Evolutionary conservation across 2,797 vertebrate species (phyloP).

Genomic region (Amblyraja radiata): DNA sequence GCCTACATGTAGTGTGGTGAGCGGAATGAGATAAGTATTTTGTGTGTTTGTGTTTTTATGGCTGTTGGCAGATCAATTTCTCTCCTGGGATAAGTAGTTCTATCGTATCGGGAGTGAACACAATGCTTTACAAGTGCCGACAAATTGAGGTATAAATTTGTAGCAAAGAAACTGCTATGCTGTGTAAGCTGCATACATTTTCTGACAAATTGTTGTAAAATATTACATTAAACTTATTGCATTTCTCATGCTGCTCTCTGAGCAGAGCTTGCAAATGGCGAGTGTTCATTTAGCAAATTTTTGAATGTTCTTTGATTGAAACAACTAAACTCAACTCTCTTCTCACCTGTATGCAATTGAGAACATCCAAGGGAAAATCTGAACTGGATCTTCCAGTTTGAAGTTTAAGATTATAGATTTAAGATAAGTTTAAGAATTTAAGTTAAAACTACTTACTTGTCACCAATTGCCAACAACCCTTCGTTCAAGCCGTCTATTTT

Average conservation of each 20-base stretch:
- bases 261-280: not conserved
- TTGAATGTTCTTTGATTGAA: not conserved
- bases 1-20: too few relatives aligned
- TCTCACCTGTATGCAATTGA: not conserved
- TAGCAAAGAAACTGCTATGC: not conserved
- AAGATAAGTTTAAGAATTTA: too few relatives aligned
- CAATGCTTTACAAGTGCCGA: too few relatives aligned
- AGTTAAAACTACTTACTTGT: not conserved
- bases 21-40: too few relatives aligned
- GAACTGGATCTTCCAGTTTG: not conserved
- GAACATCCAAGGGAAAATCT: not conserved
- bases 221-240: not conserved
- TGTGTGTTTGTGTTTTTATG: too few relatives aligned
- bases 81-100: too few relatives aligned
- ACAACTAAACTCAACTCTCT: not conserved
- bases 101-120: too few relatives aligned
- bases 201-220: not conserved
- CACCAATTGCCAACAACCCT: too few relatives aligned
- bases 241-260: not conserved
- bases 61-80: too few relatives aligned
- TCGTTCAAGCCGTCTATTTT: too few relatives aligned
- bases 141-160: not conserved
- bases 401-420: not conserved
- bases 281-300: not conserved
- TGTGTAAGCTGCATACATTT: not conserved